Evolutionary conservation across 2,113 vertebrate genomes (phyloP).

Genomic region (Alouatta palliata): DNA sequence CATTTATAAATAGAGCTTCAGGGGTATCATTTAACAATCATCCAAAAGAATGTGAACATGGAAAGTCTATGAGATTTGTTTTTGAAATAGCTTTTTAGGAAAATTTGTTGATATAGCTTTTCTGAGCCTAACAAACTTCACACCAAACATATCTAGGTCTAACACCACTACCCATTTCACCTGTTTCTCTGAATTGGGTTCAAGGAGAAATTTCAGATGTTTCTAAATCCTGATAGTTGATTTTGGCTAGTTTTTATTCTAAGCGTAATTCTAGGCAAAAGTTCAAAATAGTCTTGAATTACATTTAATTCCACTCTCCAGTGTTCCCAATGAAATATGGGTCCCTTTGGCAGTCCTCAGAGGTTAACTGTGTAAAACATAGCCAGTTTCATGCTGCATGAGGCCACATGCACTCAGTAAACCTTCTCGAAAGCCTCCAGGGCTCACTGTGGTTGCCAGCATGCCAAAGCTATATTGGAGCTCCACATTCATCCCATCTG

Average conservation of each 20-base stretch:
- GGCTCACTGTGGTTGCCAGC: background rate
- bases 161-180: background rate
- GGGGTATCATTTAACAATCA: background rate
- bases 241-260: background rate
- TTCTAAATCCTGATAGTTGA: background rate
- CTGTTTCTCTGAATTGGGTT: background rate
- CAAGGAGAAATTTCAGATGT: slow-evolving; percentile 22
- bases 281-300: slow-evolving; percentile 30
- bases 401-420: background rate
- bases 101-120: background rate
- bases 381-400: background rate
- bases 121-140: background rate
- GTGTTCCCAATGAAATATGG: background rate
- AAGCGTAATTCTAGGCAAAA: background rate
- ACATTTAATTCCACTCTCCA: background rate
- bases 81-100: slow-evolving; percentile 3
- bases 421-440: background rate
- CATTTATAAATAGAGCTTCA: background rate
- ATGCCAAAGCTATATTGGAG: fast-evolving
- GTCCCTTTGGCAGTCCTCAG: background rate
- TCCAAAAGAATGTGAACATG: background rate
- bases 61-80: background rate
- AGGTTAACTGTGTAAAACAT: background rate
- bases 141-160: background rate
- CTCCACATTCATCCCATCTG: background rate